These are phyloP conservation scores for Theodoxus fluviatilis DNA, from an alignment of 2,888 invertebrate genomes.

Conservation along the genomic window DNA sequence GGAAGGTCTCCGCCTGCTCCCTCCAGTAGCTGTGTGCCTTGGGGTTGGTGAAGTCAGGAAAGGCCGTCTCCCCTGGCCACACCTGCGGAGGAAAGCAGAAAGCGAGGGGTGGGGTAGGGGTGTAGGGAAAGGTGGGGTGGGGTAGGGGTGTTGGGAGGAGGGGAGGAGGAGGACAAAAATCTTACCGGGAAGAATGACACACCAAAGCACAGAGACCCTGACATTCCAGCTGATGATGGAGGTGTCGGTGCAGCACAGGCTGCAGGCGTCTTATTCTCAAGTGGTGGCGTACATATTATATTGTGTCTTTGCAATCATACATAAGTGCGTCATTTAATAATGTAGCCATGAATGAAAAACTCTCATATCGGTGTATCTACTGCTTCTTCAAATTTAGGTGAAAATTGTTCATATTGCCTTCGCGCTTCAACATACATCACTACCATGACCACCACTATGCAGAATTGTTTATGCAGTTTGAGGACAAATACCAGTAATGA, in stretches of 20 bases:
- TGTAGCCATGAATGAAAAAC: no score
- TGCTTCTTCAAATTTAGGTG: no score
- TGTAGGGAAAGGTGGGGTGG: background rate
- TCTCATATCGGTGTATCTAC: no score
- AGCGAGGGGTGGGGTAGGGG: background rate
- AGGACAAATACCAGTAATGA: no score
- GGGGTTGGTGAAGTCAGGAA: constrained; percentile 60
- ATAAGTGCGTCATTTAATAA: no score
- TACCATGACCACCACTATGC: no score
- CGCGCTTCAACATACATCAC: no score
- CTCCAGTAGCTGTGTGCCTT: constrained; percentile 51
- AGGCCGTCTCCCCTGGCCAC: constrained; percentile 58
- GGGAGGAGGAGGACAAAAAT: constrained; percentile 51
- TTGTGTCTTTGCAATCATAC: no score
- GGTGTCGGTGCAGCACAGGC: background rate
- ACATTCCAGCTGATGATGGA: background rate
- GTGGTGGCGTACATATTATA: no score
- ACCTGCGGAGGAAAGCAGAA: constrained; percentile 47
- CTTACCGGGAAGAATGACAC: background rate
- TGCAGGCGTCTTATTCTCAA: no score
- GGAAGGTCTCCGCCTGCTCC: constrained; percentile 40
- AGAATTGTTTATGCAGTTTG: no score
- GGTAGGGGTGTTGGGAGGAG: constrained; percentile 44
- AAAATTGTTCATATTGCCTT: no score
- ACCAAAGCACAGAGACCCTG: constrained; percentile 19